A percentile compares a stretch with the other conserved stretches of the same genome.
Evolutionary conservation across 2,113 vertebrate genomes (phyloP).

Genomic region (Dromiciops gliroides): DNA sequence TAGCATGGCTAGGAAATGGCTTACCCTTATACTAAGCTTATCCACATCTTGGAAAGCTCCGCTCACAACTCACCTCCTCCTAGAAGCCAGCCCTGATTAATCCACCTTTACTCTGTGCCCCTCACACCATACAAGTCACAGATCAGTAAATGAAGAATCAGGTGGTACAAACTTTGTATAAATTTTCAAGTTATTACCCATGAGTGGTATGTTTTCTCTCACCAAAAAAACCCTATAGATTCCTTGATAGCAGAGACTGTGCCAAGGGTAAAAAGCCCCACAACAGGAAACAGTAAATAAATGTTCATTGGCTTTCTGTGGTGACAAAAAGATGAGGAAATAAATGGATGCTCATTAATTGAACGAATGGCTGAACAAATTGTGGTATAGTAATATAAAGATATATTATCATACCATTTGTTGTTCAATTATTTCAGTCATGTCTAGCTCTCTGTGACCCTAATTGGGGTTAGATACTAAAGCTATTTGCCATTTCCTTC

Average conservation of each 20-base stretch:
- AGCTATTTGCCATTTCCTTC: no score
- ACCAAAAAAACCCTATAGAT: background rate
- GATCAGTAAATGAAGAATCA: background rate
- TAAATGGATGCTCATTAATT: background rate
- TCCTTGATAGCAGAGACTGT: background rate
- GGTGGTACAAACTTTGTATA: background rate
- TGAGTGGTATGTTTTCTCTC: background rate
- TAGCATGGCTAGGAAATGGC: background rate
- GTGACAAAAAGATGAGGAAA: background rate
- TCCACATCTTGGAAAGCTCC: background rate
- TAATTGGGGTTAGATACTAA: no score
- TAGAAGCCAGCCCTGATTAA: background rate
- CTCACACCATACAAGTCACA: background rate
- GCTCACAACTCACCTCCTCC: background rate
- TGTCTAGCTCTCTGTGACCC: no score
- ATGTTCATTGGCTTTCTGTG: background rate
- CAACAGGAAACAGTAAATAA: background rate
- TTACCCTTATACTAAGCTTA: background rate
- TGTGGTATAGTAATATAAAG: background rate
- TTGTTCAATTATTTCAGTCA: no score
- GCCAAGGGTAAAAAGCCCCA: background rate
- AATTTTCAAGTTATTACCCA: background rate
- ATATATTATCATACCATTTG: background rate
- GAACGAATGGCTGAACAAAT: background rate
- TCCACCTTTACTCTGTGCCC: background rate